A percentile compares a stretch with the other conserved stretches of the same genome.
Conservation (phyloP, 1,140 invertebrate species). For the Mactra quadrangularis region DNA sequence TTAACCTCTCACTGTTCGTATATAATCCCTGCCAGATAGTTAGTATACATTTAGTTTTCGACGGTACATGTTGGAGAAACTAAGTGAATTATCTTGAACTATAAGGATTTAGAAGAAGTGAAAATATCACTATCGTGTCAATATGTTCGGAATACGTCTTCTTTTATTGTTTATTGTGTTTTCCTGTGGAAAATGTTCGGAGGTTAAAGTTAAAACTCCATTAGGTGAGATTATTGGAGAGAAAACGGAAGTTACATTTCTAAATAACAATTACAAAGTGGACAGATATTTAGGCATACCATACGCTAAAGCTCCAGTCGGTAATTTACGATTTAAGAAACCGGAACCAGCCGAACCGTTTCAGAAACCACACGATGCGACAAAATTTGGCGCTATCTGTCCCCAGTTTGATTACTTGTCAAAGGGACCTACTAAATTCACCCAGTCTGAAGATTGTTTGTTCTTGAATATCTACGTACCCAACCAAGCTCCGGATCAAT, state of each 20-base stretch:
- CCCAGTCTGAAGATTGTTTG: conserved; percentile 91
- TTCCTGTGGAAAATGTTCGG: too few relatives aligned
- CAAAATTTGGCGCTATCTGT: background rate
- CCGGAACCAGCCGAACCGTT: conserved; percentile 94
- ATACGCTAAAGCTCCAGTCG: conserved; percentile 55
- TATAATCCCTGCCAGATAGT: too few relatives aligned
- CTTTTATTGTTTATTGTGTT: too few relatives aligned
- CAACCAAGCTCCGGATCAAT: conserved; percentile 20
- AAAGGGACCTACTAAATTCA: background rate
- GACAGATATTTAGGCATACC: conserved; percentile 29
- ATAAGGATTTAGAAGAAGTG: too few relatives aligned
- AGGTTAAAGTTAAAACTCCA: background rate
- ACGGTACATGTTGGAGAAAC: too few relatives aligned
- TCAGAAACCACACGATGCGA: background rate
- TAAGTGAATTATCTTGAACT: too few relatives aligned
- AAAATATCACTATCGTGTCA: too few relatives aligned
- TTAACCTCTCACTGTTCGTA: too few relatives aligned
- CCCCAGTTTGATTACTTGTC: background rate
- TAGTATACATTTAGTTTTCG: too few relatives aligned
- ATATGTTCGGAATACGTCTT: too few relatives aligned
- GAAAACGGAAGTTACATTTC: background rate
- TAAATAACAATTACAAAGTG: background rate
- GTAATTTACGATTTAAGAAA: conserved; percentile 84
- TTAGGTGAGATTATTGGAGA: background rate
- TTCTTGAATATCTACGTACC: conserved; percentile 97